Evolutionary conservation across 2,113 vertebrate genomes (phyloP), one percentile per base, ranked within the genome.

Genomic region (Pelobates fuscus): DNA sequence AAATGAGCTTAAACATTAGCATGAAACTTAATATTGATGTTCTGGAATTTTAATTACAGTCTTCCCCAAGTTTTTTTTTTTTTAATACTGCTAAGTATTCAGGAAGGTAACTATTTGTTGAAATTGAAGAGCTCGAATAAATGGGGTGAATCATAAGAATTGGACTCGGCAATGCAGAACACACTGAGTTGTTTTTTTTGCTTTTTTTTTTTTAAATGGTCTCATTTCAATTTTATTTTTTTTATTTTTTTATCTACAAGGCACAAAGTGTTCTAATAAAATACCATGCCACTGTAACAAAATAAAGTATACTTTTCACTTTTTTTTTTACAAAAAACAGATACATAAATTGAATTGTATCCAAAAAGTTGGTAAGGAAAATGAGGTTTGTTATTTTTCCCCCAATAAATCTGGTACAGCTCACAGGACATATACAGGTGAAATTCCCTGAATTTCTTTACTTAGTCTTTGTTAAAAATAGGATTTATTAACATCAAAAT

Each of bases 31-130:
- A 77, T 77, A 77, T 77, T 61, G 25, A 25, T 52, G 59, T 18
- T 49, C 65, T 77, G 64, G 55, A 21, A 77, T 77, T 68, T 77
- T 77, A 77, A 77, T 77, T 68, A 77, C 60, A 21, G 7, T 49
- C 37, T 77, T 59, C 18, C 32, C 23, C 24, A 58, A 29, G 52
- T 37, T 32, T 54, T 52, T 23, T 32, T 20, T 54, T 52, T 30
- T 32, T 20, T 21, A 43, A 32, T 29, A 46, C 37, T 23, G 5
- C 52, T 44, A 66, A 74, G n/a, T 37, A 59, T 67, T 67, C 29
- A 7, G 41, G 52, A 76, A 26, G 52, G 54, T 32, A 29, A 17
- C 55, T 46, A 44, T 67, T 67, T 76, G 54, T 60, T 46, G 64
- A 67, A 25, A 67, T 14, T 67, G 55, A 67, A 58, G 30, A 75